phyloP scores from a whole-genome alignment of 2,888 invertebrate species.

The Eupsilia transversa region DNA sequence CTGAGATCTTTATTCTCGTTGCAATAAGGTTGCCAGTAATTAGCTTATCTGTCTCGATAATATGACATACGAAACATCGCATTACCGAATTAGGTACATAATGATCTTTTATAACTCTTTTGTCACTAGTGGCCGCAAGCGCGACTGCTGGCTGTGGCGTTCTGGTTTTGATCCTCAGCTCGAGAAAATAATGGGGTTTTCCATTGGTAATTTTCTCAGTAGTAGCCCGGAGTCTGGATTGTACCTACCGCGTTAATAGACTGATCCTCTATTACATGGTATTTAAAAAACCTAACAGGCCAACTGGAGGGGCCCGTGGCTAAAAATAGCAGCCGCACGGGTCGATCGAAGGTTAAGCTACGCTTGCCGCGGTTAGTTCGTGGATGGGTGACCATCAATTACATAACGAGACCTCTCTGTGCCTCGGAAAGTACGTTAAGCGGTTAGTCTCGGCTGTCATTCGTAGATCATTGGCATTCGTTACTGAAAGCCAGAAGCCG shows the following conservation, averaged over 20 bases:
- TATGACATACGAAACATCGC: neutral
- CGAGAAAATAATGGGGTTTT: neutral
- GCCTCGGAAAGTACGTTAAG: neutral
- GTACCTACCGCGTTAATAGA: neutral
- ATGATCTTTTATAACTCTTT: neutral
- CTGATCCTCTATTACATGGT: neutral
- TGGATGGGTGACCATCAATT: neutral
- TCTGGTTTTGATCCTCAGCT: neutral
- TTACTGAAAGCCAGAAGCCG: neutral
- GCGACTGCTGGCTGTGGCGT: neutral
- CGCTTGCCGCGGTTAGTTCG: neutral
- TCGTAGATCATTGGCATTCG: neutral
- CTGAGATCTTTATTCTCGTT: neutral
- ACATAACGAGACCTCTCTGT: neutral
- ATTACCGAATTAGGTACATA: neutral
- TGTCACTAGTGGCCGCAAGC: neutral
- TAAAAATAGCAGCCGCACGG: neutral
- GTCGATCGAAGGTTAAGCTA: neutral
- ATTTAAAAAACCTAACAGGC: neutral
- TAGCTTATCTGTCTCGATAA: neutral
- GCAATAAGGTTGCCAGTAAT: neutral
- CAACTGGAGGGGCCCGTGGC: neutral
- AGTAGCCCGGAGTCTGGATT: neutral
- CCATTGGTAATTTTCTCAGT: neutral
- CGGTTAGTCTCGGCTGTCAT: neutral